phyloP scores from a whole-genome alignment of 1,140 invertebrate genomes.

The Bombyx mori region DNA sequence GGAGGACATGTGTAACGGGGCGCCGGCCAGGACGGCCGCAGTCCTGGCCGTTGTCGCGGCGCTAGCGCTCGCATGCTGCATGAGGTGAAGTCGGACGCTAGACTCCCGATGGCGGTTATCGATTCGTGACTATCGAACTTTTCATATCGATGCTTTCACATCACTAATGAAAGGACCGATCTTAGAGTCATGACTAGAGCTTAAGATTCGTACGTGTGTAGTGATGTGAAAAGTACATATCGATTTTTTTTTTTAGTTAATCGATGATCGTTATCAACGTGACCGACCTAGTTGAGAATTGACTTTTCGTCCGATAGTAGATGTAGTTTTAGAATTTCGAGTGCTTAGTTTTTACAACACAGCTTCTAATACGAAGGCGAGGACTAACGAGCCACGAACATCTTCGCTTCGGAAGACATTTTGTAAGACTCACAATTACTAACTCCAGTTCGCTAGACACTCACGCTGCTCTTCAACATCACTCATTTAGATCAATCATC shows the following conservation, averaged over 20 bases:
- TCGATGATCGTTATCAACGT: background rate
- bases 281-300: conserved; percentile 28
- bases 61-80: conserved; percentile 58
- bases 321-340: conserved; percentile 38
- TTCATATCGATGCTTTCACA: background rate
- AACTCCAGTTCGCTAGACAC: background rate
- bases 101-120: conserved; percentile 18
- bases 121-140: conserved; percentile 19
- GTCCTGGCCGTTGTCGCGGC: conserved; percentile 33
- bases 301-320: conserved; percentile 59
- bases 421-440: background rate
- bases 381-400: background rate
- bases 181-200: background rate
- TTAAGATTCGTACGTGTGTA: background rate
- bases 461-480: background rate
- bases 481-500: background rate
- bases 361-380: conserved; percentile 2
- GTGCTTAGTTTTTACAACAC: conserved; percentile 54
- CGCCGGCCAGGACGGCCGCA: conserved; percentile 25
- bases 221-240: background rate
- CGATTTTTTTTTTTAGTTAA: background rate
- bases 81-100: conserved; percentile 59
- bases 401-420: background rate
- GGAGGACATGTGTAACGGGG: conserved; percentile 91
- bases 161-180: background rate